These are phyloP conservation scores for Sebastes goodei DNA, from an alignment of 2,797 vertebrate species.

Conservation along the genomic window DNA sequence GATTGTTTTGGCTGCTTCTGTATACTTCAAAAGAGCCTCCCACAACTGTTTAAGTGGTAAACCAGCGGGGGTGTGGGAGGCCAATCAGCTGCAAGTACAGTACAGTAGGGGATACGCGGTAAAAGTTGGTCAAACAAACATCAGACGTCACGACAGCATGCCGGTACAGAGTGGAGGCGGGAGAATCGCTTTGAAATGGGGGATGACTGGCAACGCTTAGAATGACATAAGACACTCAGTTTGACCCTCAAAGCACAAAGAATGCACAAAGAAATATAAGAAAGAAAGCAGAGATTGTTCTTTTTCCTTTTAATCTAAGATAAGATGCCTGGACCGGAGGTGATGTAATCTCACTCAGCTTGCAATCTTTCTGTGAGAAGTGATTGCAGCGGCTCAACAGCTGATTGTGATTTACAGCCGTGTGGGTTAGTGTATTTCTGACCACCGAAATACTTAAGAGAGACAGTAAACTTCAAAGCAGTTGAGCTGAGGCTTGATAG, in stretches of 20 bases:
- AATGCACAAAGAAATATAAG: slow-evolving; percentile 15
- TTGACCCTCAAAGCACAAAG: slow-evolving; percentile 46
- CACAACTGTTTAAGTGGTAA: slow-evolving; percentile 57
- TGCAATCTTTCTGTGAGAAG: slow-evolving; percentile 63
- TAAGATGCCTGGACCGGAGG: slow-evolving; percentile 65
- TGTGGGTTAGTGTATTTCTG: slow-evolving; percentile 47
- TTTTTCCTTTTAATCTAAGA: slow-evolving; percentile 70
- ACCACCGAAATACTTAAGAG: slow-evolving; percentile 44
- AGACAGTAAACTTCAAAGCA: slow-evolving; percentile 40
- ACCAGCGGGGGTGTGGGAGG: slow-evolving; percentile 63
- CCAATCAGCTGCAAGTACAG: slow-evolving; percentile 64
- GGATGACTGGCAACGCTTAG: slow-evolving; percentile 18
- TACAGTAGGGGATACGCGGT: slow-evolving; percentile 31
- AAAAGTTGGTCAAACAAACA: slow-evolving; percentile 62
- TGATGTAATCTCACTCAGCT: slow-evolving; percentile 76
- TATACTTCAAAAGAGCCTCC: slow-evolving; percentile 68
- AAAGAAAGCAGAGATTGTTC: slow-evolving; percentile 48
- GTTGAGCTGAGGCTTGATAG: slow-evolving; percentile 6
- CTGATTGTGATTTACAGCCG: slow-evolving; percentile 72
- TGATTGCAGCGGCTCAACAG: slow-evolving; percentile 67
- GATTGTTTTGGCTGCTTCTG: slow-evolving; percentile 75
- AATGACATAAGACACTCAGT: slow-evolving; percentile 31
- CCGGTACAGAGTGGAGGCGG: slow-evolving; percentile 1
- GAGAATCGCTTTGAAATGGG: neutral
- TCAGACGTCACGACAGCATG: slow-evolving; percentile 24